Base-by-base conservation (phyloP, 2,113 vertebrate genomes). In the Jaculus jaculus region DNA sequence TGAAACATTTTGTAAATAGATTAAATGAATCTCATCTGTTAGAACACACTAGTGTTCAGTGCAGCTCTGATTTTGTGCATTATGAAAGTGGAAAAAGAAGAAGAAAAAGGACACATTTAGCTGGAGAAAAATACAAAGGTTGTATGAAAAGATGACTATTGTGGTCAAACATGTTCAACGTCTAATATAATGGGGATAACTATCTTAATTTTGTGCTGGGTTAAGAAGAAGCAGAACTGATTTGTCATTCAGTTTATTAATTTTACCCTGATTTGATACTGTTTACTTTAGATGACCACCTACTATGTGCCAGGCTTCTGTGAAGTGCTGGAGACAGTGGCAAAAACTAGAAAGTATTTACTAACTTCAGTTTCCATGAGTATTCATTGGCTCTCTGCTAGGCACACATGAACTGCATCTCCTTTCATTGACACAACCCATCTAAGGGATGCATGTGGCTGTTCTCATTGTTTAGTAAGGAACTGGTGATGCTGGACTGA, bases 1-100 rank as follows among this genome's bases (percentile, higher is more conserved):
- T 95, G 97, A 94, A 94, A 65, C 54, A 89, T 92, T 96, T 81
- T 69, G 32, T 90, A 95, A 97, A 86, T 95, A 95, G 96, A 72
- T 78, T 89, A 92, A 97, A 84, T 30, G 89, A 96, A 89, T 85
- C 54, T 90, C 32, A 26, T 94, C 79, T 94, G 79, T 71, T 37
- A 72, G 54, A 92, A 95, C 68, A 73, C 54, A 86, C 54, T n/a
- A 26, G 28, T 82, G 93, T 90, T 90, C 90, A 81, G 21, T 0
- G 11, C 16, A 42, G 34, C 32, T 92, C 84, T 93, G 78, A 82
- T 91, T 95, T 71, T 61, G 54, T 63, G 95, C 87, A 74, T 42
- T 88, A 80, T 87, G 86, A 24, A 66, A 65, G 60, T 7, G 16
- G 4, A 80, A 39, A 63, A 69, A 60, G 26, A 34, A 58, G 47